Conservation (phyloP, 2,888 invertebrate species). For the Sthenelais limicola region DNA sequence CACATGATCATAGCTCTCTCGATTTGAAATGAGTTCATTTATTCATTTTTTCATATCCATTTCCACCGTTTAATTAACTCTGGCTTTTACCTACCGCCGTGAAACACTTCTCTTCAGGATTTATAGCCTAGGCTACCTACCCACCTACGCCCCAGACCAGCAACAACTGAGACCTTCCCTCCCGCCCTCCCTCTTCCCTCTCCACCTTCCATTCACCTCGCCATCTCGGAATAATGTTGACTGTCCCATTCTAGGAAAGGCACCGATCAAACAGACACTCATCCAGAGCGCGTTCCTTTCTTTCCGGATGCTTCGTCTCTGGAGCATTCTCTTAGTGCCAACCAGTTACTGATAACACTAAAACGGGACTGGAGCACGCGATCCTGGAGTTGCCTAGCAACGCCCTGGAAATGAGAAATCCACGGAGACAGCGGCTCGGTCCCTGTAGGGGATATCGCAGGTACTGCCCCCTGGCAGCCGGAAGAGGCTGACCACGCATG, state of each 20-base stretch:
- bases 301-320: constrained; percentile 18
- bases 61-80: too few relatives aligned
- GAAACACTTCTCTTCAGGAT: too few relatives aligned
- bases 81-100: too few relatives aligned
- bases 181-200: not conserved
- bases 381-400: constrained; percentile 25
- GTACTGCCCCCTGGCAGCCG: not conserved
- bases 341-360: not conserved
- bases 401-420: constrained; percentile 13
- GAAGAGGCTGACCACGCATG: too few relatives aligned
- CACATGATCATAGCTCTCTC: too few relatives aligned
- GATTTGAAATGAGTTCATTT: too few relatives aligned
- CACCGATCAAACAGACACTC: constrained; percentile 2
- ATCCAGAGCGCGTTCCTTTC: not conserved
- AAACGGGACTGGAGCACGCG: constrained; percentile 5
- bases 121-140: too few relatives aligned
- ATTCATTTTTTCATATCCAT: too few relatives aligned
- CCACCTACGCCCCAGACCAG: too few relatives aligned
- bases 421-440: not conserved
- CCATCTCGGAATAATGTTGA: constrained; percentile 6
- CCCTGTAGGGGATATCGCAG: not conserved
- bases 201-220: not conserved
- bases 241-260: too few relatives aligned
- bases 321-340: constrained; percentile 22
- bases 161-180: not conserved